Evolutionary conservation across 2,797 vertebrate species (phyloP).

Genomic region (Lepus oiostolus): DNA sequence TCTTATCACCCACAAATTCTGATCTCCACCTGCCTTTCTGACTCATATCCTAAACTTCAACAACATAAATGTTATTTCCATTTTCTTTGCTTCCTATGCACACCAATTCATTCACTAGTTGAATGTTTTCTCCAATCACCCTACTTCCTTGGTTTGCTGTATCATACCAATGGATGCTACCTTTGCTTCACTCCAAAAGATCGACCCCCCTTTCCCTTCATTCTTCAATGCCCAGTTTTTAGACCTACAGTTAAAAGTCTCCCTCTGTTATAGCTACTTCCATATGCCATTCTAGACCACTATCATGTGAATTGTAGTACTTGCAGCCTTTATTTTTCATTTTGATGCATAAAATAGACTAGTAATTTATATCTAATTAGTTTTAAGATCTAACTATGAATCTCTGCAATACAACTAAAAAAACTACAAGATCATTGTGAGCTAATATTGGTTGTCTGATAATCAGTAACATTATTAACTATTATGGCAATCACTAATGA

Average conservation of each 20-base stretch:
- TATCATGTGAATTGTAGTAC: background rate
- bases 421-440: constrained; percentile 50
- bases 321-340: constrained; percentile 3
- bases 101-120: background rate
- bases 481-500: constrained; percentile 27
- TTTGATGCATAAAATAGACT: constrained; percentile 30
- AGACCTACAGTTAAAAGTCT: background rate
- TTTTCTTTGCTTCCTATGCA: constrained; percentile 34
- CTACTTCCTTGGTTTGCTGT: background rate
- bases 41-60: constrained; percentile 14
- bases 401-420: constrained; percentile 45
- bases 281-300: background rate
- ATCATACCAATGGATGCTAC: background rate
- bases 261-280: background rate
- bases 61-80: constrained; percentile 28
- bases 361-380: constrained; percentile 43
- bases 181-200: background rate
- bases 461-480: constrained; percentile 46
- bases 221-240: background rate
- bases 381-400: constrained; percentile 55
- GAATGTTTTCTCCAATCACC: background rate
- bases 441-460: constrained; percentile 16
- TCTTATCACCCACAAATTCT: constrained; percentile 32
- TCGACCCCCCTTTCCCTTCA: background rate
- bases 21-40: background rate